A percentile compares a stretch with the other conserved stretches of the same genome.
Conservation (phyloP, 1,140 invertebrate genomes). For the Solen grandis region DNA sequence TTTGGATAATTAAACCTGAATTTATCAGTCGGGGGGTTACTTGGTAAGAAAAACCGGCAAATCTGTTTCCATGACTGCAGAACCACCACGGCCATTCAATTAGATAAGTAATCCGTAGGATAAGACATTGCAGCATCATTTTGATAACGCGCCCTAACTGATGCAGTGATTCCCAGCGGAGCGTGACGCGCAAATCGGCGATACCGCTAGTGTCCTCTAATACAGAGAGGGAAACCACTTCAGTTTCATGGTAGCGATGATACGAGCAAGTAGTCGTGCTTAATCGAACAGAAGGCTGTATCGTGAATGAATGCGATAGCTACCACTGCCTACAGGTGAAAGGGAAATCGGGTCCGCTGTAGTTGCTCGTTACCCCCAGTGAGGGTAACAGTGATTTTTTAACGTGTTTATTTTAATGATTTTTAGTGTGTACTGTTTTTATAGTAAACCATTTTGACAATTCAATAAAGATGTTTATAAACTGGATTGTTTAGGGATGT, state of each 20-base stretch:
- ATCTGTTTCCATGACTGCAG: constrained; percentile 12
- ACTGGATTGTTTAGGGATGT: too few species aligned
- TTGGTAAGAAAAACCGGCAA: background rate
- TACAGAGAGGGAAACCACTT: background rate
- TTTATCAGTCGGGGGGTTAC: constrained; percentile 4
- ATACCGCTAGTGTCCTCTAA: background rate
- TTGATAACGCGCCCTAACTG: constrained; percentile 1
- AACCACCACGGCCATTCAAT: background rate
- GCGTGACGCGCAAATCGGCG: background rate
- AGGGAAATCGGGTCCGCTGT: background rate
- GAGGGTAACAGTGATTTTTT: background rate
- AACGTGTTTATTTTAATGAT: background rate
- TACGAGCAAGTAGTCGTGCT: background rate
- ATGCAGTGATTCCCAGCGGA: background rate
- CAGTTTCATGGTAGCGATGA: background rate
- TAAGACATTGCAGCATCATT: constrained; percentile 1
- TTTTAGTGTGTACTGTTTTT: background rate
- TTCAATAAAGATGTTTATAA: too few species aligned
- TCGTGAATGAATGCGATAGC: too few species aligned
- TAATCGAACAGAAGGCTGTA: too few species aligned
- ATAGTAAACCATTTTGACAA: background rate
- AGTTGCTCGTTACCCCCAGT: background rate
- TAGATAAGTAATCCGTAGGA: background rate
- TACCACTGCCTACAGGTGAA: background rate
- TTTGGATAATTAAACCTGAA: constrained; percentile 30